phyloP scores from a whole-genome alignment of 2,113 vertebrate genomes.

The Phycodurus eques region DNA sequence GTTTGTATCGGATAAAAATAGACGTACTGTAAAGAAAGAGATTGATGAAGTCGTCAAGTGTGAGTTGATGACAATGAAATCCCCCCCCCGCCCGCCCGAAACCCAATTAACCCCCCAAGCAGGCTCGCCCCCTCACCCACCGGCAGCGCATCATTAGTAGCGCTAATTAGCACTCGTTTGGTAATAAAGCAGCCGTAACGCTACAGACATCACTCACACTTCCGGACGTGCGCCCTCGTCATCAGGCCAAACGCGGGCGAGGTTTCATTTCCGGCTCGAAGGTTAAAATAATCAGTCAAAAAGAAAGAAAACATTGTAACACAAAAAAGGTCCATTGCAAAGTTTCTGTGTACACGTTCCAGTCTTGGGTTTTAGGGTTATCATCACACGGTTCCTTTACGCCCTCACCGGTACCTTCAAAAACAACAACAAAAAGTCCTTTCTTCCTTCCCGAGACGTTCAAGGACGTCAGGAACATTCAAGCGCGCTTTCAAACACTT shows the following conservation, averaged over 20 bases:
- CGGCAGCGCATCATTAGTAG: slow-evolving; percentile 65
- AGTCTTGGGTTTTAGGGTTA: no score
- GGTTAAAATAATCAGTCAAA: no score
- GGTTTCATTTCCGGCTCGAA: no score
- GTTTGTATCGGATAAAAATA: slow-evolving; percentile 77
- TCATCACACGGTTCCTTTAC: no score
- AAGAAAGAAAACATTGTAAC: no score
- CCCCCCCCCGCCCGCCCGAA: slow-evolving; percentile 56
- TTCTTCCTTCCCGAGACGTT: background rate
- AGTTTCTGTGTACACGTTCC: no score
- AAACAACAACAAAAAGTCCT: no score
- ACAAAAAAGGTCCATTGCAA: no score
- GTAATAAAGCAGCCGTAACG: slow-evolving; percentile 70
- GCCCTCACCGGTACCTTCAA: no score
- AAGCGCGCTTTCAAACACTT: no score
- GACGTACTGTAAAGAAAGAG: slow-evolving; percentile 8
- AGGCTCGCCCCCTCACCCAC: background rate
- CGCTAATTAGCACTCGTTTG: slow-evolving; percentile 78
- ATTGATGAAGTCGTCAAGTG: slow-evolving; percentile 80
- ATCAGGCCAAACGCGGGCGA: no score
- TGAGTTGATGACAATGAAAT: slow-evolving; percentile 70
- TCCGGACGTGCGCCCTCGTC: no score
- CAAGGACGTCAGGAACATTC: background rate
- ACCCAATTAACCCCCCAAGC: slow-evolving; percentile 39
- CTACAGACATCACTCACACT: slow-evolving; percentile 57